phyloP scores from a whole-genome alignment of 2,113 vertebrate genomes.

The Zapornia atra region DNA sequence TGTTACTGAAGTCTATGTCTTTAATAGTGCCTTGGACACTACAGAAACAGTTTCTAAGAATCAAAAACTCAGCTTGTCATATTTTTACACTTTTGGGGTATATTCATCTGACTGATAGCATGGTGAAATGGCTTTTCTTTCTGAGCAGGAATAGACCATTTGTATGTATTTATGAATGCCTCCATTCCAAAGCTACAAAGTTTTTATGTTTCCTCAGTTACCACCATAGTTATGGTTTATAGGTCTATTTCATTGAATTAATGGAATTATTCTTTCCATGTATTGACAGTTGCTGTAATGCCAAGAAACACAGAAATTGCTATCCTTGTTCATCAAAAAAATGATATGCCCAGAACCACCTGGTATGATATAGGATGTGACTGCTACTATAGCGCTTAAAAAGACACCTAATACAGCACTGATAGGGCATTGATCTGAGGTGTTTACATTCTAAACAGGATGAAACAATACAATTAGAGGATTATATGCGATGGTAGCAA shows the following conservation, averaged over 20 bases:
- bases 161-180: slow-evolving; percentile 9
- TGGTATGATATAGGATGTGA: not conserved
- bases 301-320: not conserved
- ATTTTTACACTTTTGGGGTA: not conserved
- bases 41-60: not conserved
- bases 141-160: not conserved
- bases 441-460: not conserved
- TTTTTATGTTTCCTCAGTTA: slow-evolving; percentile 2
- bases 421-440: not conserved
- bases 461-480: not conserved
- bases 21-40: not conserved
- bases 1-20: not conserved
- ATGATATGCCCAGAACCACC: not conserved
- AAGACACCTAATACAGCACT: not conserved
- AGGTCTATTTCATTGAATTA: not conserved
- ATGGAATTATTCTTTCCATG: not conserved
- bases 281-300: not conserved
- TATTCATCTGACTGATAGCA: slow-evolving; percentile 3
- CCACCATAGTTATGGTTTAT: not conserved
- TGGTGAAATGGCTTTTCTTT: not conserved
- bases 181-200: not conserved
- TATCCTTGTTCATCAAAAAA: not conserved
- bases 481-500: not conserved
- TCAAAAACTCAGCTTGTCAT: not conserved
- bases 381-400: not conserved